A percentile compares a stretch with the other conserved stretches of the same genome.
Conservation (phyloP, 2,797 vertebrate species). For the Cheirogaleus major region DNA sequence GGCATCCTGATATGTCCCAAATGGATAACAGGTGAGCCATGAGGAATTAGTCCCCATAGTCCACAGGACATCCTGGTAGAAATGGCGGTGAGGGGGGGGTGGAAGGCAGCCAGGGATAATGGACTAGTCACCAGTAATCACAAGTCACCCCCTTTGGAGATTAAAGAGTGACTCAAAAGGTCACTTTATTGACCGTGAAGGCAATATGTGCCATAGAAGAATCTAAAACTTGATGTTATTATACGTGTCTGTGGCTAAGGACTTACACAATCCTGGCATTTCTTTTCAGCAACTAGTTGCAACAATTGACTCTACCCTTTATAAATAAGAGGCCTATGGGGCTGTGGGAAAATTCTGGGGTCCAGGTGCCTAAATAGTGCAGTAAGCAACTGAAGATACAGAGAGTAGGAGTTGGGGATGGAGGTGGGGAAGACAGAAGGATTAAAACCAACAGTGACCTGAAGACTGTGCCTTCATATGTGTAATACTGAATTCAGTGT, state of each 20-base stretch:
- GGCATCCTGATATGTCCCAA: background rate
- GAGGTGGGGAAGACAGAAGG: background rate
- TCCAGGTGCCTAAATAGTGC: background rate
- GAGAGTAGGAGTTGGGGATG: background rate
- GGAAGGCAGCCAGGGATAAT: background rate
- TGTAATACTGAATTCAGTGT: too few relatives aligned
- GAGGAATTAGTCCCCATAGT: background rate
- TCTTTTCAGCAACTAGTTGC: background rate
- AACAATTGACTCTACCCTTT: background rate
- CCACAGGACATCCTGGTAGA: background rate
- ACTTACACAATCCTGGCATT: background rate
- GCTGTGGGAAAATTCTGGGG: background rate
- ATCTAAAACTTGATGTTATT: background rate
- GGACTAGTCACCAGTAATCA: background rate
- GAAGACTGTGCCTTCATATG: background rate
- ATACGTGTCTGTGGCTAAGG: background rate
- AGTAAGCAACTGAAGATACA: background rate
- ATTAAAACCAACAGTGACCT: background rate
- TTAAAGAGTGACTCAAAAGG: background rate
- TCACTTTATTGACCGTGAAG: rapidly evolving
- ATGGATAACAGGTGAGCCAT: background rate
- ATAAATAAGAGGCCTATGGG: background rate
- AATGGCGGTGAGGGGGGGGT: rapidly evolving
- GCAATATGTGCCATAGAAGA: background rate
- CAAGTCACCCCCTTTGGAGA: background rate